These are phyloP conservation scores for Sebastes cheni DNA, from an alignment of 2,797 vertebrate genomes.

Conservation along the genomic window DNA sequence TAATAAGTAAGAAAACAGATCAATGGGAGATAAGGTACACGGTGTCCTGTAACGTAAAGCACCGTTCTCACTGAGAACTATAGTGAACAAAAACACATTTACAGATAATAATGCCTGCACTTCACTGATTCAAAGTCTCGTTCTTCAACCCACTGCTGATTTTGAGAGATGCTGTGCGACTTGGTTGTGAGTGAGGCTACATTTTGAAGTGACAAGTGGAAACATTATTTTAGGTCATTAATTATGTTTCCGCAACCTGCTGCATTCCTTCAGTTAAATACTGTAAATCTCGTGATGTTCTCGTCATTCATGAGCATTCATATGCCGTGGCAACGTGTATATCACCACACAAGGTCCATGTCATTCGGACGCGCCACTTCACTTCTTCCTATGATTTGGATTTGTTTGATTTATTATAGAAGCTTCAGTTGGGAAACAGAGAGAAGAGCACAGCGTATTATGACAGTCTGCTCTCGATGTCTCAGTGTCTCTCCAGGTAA, in stretches of 20 bases:
- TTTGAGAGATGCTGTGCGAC: neutral
- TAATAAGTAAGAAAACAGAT: conserved; percentile 20
- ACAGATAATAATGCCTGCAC: conserved; percentile 11
- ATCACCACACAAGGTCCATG: neutral
- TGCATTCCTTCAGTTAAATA: conserved; percentile 6
- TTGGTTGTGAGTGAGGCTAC: conserved; percentile 11
- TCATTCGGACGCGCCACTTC: conserved; percentile 3
- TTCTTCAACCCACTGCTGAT: neutral
- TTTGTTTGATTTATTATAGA: conserved; percentile 13
- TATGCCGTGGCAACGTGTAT: neutral
- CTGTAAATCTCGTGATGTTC: neutral
- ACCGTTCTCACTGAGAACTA: conserved; percentile 84
- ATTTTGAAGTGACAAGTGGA: conserved; percentile 15
- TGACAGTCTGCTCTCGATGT: neutral
- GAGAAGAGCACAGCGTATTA: neutral
- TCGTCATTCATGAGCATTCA: neutral
- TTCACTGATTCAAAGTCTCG: neutral
- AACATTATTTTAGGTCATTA: neutral
- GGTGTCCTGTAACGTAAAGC: conserved; percentile 50
- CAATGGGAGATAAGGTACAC: neutral
- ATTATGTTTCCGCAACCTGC: neutral
- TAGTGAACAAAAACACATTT: conserved; percentile 42
- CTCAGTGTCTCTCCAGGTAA: neutral
- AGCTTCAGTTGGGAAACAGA: neutral
- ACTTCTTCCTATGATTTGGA: conserved; percentile 3